Conservation (phyloP, 1,140 invertebrate species). For the Drosophila ananassae region DNA sequence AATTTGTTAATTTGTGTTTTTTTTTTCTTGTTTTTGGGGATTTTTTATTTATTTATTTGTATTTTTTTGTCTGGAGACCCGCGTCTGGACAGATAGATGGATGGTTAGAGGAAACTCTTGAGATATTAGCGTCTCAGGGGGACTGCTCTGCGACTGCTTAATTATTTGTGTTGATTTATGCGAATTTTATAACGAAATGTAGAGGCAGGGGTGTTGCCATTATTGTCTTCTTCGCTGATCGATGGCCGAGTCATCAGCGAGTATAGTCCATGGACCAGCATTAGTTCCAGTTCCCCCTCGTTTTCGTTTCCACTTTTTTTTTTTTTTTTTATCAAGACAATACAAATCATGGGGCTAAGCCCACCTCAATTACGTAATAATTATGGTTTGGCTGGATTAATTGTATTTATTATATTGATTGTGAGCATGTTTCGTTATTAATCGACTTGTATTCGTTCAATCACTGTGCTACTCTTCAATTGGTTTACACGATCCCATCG, state of each 20-base stretch:
- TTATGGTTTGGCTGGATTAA: constrained; percentile 62
- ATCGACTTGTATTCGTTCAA: constrained; percentile 30
- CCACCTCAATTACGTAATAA: constrained; percentile 74
- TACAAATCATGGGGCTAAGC: constrained; percentile 37
- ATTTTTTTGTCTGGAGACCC: constrained; percentile 6
- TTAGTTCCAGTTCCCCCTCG: constrained; percentile 55
- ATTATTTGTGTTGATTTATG: constrained; percentile 78
- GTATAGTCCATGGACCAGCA: constrained; percentile 32
- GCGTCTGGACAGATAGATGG: constrained; percentile 37
- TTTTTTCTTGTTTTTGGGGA: constrained; percentile 31
- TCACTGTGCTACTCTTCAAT: constrained; percentile 38
- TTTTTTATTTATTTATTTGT: background rate
- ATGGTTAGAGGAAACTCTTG: constrained; percentile 32
- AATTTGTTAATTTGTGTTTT: constrained; percentile 60
- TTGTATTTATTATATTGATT: constrained; percentile 60
- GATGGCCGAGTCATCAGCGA: constrained; percentile 47
- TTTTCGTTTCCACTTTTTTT: background rate
- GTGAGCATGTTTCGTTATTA: constrained; percentile 54
- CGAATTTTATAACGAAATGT: constrained; percentile 70
- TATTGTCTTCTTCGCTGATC: constrained; percentile 62
- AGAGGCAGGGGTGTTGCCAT: constrained; percentile 32
- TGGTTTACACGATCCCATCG: constrained; percentile 60
- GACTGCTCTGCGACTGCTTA: constrained; percentile 61
- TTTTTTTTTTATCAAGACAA: constrained; percentile 11
- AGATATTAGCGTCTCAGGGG: constrained; percentile 58